Evolutionary conservation across 2,797 vertebrate species (phyloP).

Genomic region (Syndactyla subalaris): DNA sequence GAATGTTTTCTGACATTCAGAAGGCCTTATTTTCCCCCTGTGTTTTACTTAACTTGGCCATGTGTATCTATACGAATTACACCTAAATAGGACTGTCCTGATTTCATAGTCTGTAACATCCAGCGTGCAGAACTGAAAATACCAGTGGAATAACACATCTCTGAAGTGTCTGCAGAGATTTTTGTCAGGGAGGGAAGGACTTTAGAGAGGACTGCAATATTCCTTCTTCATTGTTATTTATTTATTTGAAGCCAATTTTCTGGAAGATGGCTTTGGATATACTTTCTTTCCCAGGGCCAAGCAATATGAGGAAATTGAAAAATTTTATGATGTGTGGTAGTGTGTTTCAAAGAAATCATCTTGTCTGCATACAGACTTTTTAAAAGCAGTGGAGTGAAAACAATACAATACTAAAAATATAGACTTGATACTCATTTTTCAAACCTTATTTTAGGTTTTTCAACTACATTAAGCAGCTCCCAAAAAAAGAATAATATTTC

Average conservation of each 20-base stretch:
- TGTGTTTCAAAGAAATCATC: not conserved
- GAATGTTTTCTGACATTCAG: not conserved
- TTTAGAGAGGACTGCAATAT: not conserved
- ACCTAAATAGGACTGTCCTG: not conserved
- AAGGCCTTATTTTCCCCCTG: not conserved
- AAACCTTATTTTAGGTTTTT: not conserved
- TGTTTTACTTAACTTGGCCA: not conserved
- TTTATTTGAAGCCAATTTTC: not conserved
- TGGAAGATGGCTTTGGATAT: not conserved
- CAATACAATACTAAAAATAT: not conserved
- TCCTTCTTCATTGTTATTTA: not conserved
- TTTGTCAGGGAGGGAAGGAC: not conserved
- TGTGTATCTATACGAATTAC: not conserved
- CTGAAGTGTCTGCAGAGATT: not conserved
- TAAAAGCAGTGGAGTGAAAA: not conserved
- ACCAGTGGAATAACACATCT: not conserved
- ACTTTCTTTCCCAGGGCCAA: not conserved
- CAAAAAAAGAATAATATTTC: not conserved
- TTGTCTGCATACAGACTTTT: not conserved
- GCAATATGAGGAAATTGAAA: not conserved
- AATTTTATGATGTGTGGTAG: not conserved
- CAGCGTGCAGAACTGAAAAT: not conserved
- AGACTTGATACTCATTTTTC: not conserved
- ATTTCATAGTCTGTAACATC: not conserved
- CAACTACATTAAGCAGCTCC: not conserved